phyloP scores from a whole-genome alignment of 2,888 invertebrate genomes.

The Meganola albula region DNA sequence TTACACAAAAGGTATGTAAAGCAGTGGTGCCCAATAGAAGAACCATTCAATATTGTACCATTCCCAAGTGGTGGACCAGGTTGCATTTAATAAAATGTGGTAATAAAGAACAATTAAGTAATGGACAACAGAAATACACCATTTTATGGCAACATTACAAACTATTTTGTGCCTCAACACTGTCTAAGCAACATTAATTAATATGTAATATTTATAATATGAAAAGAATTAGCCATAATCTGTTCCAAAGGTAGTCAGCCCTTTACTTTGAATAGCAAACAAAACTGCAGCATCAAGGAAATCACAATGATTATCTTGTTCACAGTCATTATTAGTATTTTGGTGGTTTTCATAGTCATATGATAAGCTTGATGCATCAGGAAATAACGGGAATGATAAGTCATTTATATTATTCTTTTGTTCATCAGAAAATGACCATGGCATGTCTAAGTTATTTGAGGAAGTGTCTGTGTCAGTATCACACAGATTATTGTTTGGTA shows the following conservation, averaged over 20 bases:
- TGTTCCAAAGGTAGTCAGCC: constrained; percentile 75
- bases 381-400: constrained; percentile 37
- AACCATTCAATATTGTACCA: no score
- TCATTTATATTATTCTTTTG: constrained; percentile 28
- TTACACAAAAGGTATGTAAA: no score
- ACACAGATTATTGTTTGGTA: constrained; percentile 25
- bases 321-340: constrained; percentile 29
- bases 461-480: constrained; percentile 27
- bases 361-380: constrained; percentile 34
- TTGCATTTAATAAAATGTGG: no score
- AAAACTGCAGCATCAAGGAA: constrained; percentile 85
- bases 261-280: constrained; percentile 85
- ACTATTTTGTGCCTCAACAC: constrained; percentile 27
- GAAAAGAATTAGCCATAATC: constrained; percentile 69
- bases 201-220: no score
- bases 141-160: constrained; percentile 14
- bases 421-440: constrained; percentile 38
- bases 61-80: no score
- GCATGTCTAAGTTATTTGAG: constrained; percentile 37
- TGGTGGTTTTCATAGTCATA: constrained; percentile 38
- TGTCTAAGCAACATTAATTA: constrained; percentile 27
- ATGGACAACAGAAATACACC: constrained; percentile 22
- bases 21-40: no score
- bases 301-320: constrained; percentile 61
- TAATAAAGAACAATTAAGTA: no score